A percentile compares a stretch with the other conserved stretches of the same genome.
phyloP scores from a whole-genome alignment of 2,888 invertebrate genomes.

The Platycheirus albimanus region DNA sequence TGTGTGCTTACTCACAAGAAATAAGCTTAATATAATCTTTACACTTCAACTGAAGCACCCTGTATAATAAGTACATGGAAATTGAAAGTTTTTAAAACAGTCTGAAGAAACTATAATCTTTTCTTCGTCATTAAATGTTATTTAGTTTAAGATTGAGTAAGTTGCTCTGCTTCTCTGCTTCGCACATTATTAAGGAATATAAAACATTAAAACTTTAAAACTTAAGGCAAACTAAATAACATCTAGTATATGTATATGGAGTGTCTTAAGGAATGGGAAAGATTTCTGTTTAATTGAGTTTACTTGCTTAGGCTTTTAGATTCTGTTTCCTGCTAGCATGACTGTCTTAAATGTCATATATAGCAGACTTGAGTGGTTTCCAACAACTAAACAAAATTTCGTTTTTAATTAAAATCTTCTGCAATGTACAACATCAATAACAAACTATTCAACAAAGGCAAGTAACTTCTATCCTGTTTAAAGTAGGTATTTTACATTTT shows the following conservation, averaged over 20 bases:
- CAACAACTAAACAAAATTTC: conserved; percentile 29
- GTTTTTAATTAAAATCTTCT: conserved; percentile 32
- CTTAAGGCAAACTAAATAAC: too few relatives aligned
- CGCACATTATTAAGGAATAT: too few relatives aligned
- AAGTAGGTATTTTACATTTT: neutral
- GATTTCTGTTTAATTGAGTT: neutral
- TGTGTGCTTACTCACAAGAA: too few relatives aligned
- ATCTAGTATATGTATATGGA: neutral
- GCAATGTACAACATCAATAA: conserved; percentile 10
- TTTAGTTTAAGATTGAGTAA: too few relatives aligned
- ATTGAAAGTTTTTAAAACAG: too few relatives aligned
- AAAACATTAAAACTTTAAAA: too few relatives aligned
- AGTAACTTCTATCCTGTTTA: neutral
- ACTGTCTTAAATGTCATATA: neutral
- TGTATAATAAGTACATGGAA: too few relatives aligned
- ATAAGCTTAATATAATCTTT: too few relatives aligned
- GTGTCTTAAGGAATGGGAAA: neutral
- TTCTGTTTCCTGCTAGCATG: neutral
- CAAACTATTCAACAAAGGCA: conserved; percentile 4
- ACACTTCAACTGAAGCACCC: too few relatives aligned
- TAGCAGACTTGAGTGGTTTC: neutral
- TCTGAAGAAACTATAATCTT: too few relatives aligned
- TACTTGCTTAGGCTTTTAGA: neutral
- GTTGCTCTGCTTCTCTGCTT: too few relatives aligned
- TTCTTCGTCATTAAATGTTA: too few relatives aligned